These are phyloP conservation scores for Tachysurus fulvidraco DNA, from an alignment of 2,113 vertebrate species.

Conservation along the genomic window DNA sequence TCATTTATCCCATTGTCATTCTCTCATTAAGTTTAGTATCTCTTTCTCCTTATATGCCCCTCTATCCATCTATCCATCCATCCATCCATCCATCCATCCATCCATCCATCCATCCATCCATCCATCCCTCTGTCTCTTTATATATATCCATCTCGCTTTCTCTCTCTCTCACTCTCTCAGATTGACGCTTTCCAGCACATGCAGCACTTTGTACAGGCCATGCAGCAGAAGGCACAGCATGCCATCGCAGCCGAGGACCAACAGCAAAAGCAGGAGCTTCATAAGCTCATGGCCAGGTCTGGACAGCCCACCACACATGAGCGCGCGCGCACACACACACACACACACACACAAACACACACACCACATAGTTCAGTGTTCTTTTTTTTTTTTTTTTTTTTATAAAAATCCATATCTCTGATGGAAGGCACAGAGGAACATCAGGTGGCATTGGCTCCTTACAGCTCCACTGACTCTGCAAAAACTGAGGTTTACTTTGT, in stretches of 20 bases:
- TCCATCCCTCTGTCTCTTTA: too few relatives aligned
- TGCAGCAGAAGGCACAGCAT: slow-evolving; percentile 94
- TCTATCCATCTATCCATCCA: background rate
- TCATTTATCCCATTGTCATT: background rate
- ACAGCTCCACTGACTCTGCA: background rate
- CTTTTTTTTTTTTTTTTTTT: background rate
- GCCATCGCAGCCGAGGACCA: slow-evolving; percentile 91
- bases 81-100: too few relatives aligned
- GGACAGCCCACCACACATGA: slow-evolving; percentile 36
- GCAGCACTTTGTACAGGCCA: slow-evolving; percentile 95
- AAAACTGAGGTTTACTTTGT: background rate
- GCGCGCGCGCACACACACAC: slow-evolving; percentile 11
- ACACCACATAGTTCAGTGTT: background rate
- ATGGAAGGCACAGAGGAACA: background rate
- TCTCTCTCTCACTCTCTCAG: slow-evolving; percentile 62
- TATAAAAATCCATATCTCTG: background rate
- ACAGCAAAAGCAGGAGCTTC: slow-evolving; percentile 93
- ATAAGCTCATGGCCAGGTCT: slow-evolving; percentile 99
- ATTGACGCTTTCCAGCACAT: slow-evolving; percentile 98
- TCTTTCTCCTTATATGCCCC: background rate
- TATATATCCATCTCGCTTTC: background rate
- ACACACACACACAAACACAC: background rate
- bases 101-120: too few relatives aligned
- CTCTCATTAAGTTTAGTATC: background rate
- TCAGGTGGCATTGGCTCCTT: background rate